These are phyloP conservation scores for Brachionus plicatilis DNA, from an alignment of 1,140 invertebrate species.

Conservation along the genomic window DNA sequence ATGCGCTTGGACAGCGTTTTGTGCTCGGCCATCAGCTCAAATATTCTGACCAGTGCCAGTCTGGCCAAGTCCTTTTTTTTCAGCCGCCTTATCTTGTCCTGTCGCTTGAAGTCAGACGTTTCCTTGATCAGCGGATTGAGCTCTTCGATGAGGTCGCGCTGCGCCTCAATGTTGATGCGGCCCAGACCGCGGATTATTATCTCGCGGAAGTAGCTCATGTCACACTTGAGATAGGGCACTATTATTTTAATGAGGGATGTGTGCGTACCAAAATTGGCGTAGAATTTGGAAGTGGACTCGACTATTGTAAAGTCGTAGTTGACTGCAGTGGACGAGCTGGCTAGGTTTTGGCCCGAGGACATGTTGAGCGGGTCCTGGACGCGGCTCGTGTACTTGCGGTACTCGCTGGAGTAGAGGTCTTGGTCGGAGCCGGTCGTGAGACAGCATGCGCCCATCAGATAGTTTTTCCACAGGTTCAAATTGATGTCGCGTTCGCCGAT, in stretches of 20 bases:
- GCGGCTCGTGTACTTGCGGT: background rate
- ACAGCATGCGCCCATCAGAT: conserved; percentile 85
- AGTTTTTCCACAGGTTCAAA: conserved; percentile 90
- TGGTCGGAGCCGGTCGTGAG: conserved; percentile 70
- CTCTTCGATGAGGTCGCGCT: conserved; percentile 90
- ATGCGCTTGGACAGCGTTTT: background rate
- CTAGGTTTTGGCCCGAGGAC: background rate
- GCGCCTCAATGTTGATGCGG: conserved; percentile 80
- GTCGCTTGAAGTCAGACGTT: conserved; percentile 84
- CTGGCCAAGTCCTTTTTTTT: conserved; percentile 79
- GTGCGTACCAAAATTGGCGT: conserved; percentile 43
- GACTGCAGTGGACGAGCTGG: background rate
- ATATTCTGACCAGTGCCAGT: conserved; percentile 78
- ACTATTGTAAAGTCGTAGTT: background rate
- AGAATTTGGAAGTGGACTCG: conserved; percentile 6
- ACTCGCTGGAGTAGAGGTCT: background rate
- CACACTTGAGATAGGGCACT: conserved; percentile 76
- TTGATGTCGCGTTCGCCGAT: conserved; percentile 85
- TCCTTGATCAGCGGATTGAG: conserved; percentile 81
- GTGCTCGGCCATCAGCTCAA: conserved; percentile 78
- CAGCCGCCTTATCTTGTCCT: conserved; percentile 85
- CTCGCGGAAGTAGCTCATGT: conserved; percentile 83
- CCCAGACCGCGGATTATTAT: conserved; percentile 84
- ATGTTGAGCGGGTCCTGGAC: background rate
- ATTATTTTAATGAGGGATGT: conserved; percentile 80